A percentile compares a stretch with the other conserved stretches of the same genome.
Conservation (phyloP, 2,113 vertebrate genomes). For the Rhinichthys klamathensis region DNA sequence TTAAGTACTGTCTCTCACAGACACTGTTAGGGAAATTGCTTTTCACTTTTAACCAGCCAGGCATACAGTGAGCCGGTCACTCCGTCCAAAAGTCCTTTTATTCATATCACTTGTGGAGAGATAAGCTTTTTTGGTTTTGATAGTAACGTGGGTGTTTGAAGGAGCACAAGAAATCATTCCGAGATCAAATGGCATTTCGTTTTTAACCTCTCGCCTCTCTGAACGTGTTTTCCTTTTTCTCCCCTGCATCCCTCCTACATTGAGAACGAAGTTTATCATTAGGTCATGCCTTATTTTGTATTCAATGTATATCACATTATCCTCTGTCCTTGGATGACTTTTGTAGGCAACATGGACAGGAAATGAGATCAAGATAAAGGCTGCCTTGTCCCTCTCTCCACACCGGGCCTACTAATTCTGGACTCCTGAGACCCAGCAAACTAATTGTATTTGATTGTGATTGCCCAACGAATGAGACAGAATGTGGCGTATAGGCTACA, state of each 20-base stretch:
- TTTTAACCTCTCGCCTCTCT: neutral
- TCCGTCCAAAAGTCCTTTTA: constrained; percentile 18
- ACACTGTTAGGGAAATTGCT: constrained; percentile 64
- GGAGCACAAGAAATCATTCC: neutral
- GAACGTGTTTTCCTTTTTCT: neutral
- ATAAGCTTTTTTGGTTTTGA: neutral
- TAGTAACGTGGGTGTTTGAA: neutral
- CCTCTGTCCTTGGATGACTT: constrained; percentile 65
- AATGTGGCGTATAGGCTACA: constrained; percentile 68
- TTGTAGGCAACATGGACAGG: constrained; percentile 55
- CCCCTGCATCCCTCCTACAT: constrained; percentile 8
- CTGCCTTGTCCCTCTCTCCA: constrained; percentile 67
- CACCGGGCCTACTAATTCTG: constrained; percentile 70
- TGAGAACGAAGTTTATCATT: constrained; percentile 44
- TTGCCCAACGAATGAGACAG: constrained; percentile 70
- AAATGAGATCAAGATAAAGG: constrained; percentile 75
- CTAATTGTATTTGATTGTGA: constrained; percentile 72
- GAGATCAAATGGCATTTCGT: neutral
- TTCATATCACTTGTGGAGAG: neutral
- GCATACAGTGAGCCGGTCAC: neutral
- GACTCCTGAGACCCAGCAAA: constrained; percentile 67
- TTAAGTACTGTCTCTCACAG: constrained; percentile 39
- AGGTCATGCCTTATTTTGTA: constrained; percentile 65
- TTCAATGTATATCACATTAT: constrained; percentile 70
- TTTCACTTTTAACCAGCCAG: constrained; percentile 51